Conservation (phyloP, 2,113 vertebrate genomes). For the Clarias batrachus region DNA sequence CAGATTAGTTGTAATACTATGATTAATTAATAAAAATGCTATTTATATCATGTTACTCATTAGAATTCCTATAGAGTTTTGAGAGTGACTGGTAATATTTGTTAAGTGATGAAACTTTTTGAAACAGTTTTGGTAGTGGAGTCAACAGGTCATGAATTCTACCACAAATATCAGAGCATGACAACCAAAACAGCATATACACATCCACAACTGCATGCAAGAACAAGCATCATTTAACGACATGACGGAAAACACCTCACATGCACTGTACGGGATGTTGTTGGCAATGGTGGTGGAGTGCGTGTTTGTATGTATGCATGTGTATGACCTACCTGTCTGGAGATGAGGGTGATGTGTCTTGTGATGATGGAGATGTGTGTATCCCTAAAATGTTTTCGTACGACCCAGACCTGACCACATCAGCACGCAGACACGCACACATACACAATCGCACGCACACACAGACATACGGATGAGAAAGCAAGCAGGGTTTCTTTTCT, state of each 20-base stretch:
- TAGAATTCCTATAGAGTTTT: not conserved
- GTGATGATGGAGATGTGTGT: constrained; percentile 73
- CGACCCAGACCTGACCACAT: constrained; percentile 77
- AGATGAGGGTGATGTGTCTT: constrained; percentile 76
- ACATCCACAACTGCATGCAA: constrained; percentile 2
- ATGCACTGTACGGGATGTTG: not conserved
- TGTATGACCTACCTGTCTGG: constrained; percentile 80
- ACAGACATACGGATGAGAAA: constrained; percentile 33
- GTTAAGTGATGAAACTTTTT: not conserved
- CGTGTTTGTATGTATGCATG: constrained; percentile 4
- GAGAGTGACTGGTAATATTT: not conserved
- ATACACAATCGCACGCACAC: constrained; percentile 31
- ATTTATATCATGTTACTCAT: not conserved
- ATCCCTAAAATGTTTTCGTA: constrained; percentile 74
- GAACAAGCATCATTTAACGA: not conserved
- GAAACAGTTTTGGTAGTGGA: not conserved
- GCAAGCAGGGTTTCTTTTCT: constrained; percentile 8
- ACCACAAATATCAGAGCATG: not conserved
- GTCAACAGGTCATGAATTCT: too few species aligned
- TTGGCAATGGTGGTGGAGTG: constrained; percentile 3
- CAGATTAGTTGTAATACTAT: not conserved
- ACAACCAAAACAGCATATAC: not conserved
- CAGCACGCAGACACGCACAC: constrained; percentile 35
- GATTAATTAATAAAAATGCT: not conserved
- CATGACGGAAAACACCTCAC: not conserved